Evolutionary conservation across 2,113 vertebrate species (phyloP), one percentile per base, ranked within the genome.

Genomic region (Drymodes brunneopygia): DNA sequence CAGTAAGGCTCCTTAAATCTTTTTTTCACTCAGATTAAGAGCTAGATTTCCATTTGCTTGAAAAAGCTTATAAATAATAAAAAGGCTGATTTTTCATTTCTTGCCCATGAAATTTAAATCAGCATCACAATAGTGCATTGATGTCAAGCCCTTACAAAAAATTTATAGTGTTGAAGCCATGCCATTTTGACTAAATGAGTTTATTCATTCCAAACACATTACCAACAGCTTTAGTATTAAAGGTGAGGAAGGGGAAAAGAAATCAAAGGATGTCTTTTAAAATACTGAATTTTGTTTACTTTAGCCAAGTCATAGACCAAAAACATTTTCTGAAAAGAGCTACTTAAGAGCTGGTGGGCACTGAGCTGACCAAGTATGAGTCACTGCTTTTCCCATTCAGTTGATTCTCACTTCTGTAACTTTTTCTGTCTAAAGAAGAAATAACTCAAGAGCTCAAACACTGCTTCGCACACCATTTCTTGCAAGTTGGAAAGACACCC

Each of bases 231-330:
- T 75, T 51, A 65, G 79, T 73, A 95, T 81, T 96, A 95, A 93
- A 95, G 88, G 94, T 97, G 72, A 95, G 88, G 88, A 94, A 95
- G 72, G 53, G 24, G 70, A 81, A 95, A 87, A 64, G 56, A 84
- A 95, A 96, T 96, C 95, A 97, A 97, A 97, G 86, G 57, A 81
- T 88, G 78, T 86, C 81, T 97, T 97, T 90, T 92, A 92, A 97
- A 96, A 91, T 44, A 78, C 36, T 87, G 81, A 42, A 88, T 79
- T 92, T 78, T 95, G 88, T 89, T 96, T 94, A 90, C 61, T 85
- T 92, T 89, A 69, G 81, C 31, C 60, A 67, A 86, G 78, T 87
- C 82, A 83, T 94, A 91, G 94, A 94, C 90, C 56, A 92, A 90
- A 94, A 93, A 62, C 70, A 90, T 91, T 95, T 93, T 94, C 78